These are phyloP conservation scores for Busseola fusca DNA, from an alignment of 2,888 invertebrate species.

Conservation along the genomic window DNA sequence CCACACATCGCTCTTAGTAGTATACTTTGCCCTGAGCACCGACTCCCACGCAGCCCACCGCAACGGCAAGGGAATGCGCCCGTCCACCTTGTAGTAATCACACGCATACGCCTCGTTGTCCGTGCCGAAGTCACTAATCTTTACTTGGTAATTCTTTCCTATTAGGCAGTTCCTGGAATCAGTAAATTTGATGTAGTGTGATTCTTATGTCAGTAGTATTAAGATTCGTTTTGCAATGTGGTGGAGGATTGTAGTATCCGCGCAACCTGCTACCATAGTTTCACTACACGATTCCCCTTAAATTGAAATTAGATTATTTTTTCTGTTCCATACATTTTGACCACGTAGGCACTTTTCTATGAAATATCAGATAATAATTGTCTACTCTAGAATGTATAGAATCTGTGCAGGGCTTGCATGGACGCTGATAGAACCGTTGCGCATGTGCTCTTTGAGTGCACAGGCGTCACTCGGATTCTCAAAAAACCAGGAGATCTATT, in stretches of 20 bases:
- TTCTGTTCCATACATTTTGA: too few relatives aligned
- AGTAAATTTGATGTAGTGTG: background rate
- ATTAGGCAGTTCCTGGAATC: slow-evolving; percentile 94
- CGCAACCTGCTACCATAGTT: too few relatives aligned
- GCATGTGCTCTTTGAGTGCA: too few relatives aligned
- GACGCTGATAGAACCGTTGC: too few relatives aligned
- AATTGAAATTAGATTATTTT: too few relatives aligned
- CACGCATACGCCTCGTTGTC: slow-evolving; percentile 93
- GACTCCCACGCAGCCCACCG: slow-evolving; percentile 98
- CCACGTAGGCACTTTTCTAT: background rate
- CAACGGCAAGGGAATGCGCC: slow-evolving; percentile 93
- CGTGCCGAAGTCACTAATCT: slow-evolving; percentile 95
- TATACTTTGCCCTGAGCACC: slow-evolving; percentile 94
- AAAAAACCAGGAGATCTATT: too few relatives aligned
- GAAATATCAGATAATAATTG: too few relatives aligned
- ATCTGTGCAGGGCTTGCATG: too few relatives aligned
- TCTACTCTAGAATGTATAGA: too few relatives aligned
- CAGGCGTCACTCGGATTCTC: too few relatives aligned
- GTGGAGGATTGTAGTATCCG: too few relatives aligned
- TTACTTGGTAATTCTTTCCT: slow-evolving; percentile 94
- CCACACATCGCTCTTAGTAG: slow-evolving; percentile 97
- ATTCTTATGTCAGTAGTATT: background rate
- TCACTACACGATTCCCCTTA: too few relatives aligned
- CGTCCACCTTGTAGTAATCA: slow-evolving; percentile 95
- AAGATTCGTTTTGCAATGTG: background rate